Conservation (phyloP, 2,888 invertebrate genomes). For the Glyphotaelius pellucidus region DNA sequence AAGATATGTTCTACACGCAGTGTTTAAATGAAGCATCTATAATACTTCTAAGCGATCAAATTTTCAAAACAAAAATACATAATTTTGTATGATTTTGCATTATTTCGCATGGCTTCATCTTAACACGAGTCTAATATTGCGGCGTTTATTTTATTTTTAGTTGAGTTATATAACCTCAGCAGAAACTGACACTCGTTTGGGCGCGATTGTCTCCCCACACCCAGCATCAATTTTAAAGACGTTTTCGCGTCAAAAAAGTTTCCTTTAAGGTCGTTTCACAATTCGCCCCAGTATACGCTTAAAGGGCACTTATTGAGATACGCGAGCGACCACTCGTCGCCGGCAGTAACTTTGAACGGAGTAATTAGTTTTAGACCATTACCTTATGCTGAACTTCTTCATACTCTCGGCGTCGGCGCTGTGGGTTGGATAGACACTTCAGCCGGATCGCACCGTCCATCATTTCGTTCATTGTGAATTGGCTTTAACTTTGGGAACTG, state of each 20-base stretch:
- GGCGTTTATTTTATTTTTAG: too few species aligned
- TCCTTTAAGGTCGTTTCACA: background rate
- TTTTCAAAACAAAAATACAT: too few species aligned
- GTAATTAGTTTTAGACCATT: conserved; percentile 48
- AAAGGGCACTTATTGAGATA: conserved; percentile 19
- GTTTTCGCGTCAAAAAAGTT: background rate
- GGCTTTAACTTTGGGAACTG: background rate
- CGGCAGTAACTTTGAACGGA: conserved; percentile 6
- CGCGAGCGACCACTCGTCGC: conserved; percentile 30
- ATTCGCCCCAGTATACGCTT: conserved; percentile 1
- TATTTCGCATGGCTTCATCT: too few species aligned
- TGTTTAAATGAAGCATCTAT: too few species aligned
- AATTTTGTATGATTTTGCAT: too few species aligned
- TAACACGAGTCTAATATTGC: too few species aligned
- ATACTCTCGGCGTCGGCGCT: background rate
- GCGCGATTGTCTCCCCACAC: too few species aligned
- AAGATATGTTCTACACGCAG: too few species aligned
- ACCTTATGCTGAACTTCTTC: conserved; percentile 32
- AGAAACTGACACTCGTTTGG: too few species aligned
- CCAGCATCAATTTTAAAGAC: too few species aligned
- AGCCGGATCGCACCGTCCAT: background rate
- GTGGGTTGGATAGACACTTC: background rate
- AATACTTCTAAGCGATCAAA: too few species aligned
- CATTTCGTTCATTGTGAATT: background rate
- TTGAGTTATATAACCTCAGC: too few species aligned